Evolutionary conservation across 2,113 vertebrate species (phyloP), one percentile per base, ranked within the genome.

Genomic region (Oncorhynchus clarkii): DNA sequence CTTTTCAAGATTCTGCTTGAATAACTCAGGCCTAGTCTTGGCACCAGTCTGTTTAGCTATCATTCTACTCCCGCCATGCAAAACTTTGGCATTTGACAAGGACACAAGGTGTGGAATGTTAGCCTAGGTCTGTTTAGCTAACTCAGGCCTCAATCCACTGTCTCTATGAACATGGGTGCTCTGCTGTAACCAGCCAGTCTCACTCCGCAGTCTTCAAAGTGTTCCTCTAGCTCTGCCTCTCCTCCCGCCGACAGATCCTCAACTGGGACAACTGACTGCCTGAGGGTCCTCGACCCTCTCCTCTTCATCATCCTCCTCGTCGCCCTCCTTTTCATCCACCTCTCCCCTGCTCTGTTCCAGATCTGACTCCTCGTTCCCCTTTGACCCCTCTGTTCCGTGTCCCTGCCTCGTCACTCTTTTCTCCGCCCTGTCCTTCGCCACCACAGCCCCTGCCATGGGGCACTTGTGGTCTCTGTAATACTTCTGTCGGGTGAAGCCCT

Each of bases 381-480:
- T 11, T 11, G 39, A 12, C 39, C 9, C 39, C 39, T 45, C 39
- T 11, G 9, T 45, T 45, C 74, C 27, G 20, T 45, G 72, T 16
- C 60, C 74, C 51, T 73, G 51, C 3, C 60, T 45, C 1, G 13
- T 51, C 64, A 73, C 78, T 51, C 16, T 87, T 0, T 92, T 91
- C 71, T 94, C 93, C 0, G 81, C 59, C 0, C 83, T 77, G 0
- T 83, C 18, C 0, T 87, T 84, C 84, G 92, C 95, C n/a, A 92
- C 85, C 39, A 91, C 90, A 84, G 91, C 74, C 67, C 90, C 89
- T 7, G 92, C 89, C 0, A 95, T 89, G 0, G 96, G 94, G 85
- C 97, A 99, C 74, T 95, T 96, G 91, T 99, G 97, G 29, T 98
- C 96, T 78, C 95, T 92, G 94, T 96, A 93, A 82, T 99, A 98